phyloP scores from a whole-genome alignment of 2,888 invertebrate genomes.

The Euclidia mi region DNA sequence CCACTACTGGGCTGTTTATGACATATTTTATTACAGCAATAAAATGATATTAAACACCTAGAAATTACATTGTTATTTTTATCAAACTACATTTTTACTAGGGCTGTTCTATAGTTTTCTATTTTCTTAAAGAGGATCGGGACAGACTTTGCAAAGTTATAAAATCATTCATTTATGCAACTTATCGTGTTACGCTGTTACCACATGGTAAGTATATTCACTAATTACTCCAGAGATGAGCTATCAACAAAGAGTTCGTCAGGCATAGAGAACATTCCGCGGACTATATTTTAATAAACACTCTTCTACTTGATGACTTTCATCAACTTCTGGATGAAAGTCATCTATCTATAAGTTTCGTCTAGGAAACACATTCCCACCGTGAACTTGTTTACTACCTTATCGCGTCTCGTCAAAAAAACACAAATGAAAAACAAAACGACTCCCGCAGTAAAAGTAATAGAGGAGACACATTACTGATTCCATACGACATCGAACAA shows the following conservation, averaged over 20 bases:
- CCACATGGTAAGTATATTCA: slow-evolving; percentile 25
- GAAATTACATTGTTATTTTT: slow-evolving; percentile 10
- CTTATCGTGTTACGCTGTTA: slow-evolving; percentile 35
- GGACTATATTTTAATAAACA: slow-evolving; percentile 71
- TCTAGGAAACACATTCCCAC: slow-evolving; percentile 64
- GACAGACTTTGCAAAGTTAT: slow-evolving; percentile 28
- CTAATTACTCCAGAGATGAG: slow-evolving; percentile 33
- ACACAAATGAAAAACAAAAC: slow-evolving; percentile 44
- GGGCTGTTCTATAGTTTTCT: slow-evolving; percentile 4
- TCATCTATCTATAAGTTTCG: too few relatives aligned
- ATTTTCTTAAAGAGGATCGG: slow-evolving; percentile 6
- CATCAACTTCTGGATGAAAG: too few relatives aligned
- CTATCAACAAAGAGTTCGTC: slow-evolving; percentile 32
- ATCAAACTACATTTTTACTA: neutral
- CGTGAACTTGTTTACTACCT: slow-evolving; percentile 53
- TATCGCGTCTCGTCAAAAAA: slow-evolving; percentile 45
- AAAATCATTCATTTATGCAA: slow-evolving; percentile 25
- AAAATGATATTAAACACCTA: slow-evolving; percentile 17
- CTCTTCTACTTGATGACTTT: too few relatives aligned
- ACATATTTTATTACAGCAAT: slow-evolving; percentile 42
- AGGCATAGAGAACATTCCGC: slow-evolving; percentile 38
- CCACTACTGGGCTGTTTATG: slow-evolving; percentile 32
- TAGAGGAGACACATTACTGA: slow-evolving; percentile 65
- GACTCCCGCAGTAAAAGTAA: slow-evolving; percentile 35
- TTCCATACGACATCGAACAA: slow-evolving; percentile 61